Percentiles rank a stretch among this genome's conserved stretches.
phyloP scores from a whole-genome alignment of 2,113 vertebrate genomes.

The Odocoileus virginianus region DNA sequence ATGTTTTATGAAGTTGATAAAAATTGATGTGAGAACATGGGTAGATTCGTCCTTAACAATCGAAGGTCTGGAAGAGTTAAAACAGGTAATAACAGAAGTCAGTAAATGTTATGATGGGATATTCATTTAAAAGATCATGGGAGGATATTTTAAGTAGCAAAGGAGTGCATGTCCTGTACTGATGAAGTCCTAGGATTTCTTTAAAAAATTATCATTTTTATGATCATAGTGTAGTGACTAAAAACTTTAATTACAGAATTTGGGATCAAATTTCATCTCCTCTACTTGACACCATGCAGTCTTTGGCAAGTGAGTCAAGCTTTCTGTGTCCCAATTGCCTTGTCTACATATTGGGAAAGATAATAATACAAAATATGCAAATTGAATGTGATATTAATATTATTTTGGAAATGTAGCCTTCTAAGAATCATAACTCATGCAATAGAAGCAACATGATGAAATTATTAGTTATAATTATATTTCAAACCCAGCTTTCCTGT shows the following conservation, averaged over 20 bases:
- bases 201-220: background rate
- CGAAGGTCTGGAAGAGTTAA: background rate
- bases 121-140: background rate
- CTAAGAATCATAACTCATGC: background rate
- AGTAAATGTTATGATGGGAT: background rate
- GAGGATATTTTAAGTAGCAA: background rate
- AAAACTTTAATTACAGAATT: background rate
- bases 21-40: background rate
- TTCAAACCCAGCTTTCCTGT: background rate
- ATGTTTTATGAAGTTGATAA: background rate
- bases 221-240: background rate
- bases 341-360: background rate
- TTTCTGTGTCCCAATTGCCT: background rate
- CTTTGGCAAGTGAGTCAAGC: background rate
- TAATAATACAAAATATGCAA: background rate
- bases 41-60: background rate
- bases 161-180: background rate
- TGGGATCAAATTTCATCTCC: background rate
- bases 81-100: background rate
- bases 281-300: background rate
- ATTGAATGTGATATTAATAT: background rate
- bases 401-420: background rate
- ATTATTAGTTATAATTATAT: background rate
- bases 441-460: background rate
- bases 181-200: background rate